Conservation (phyloP, 1,140 invertebrate genomes). For the Drosophila nigromelanica region DNA sequence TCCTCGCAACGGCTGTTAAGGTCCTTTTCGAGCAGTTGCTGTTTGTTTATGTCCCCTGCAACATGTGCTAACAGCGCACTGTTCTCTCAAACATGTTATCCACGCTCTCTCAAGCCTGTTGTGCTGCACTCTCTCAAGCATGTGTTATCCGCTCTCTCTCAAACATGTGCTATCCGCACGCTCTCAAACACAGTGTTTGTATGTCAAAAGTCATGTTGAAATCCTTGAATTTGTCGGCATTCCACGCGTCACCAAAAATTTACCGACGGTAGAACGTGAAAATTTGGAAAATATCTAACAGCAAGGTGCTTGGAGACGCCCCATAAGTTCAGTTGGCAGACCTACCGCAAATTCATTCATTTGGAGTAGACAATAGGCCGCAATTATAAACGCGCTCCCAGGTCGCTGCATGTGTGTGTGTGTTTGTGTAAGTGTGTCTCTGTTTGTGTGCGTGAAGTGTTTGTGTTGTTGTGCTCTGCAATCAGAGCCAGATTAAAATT, state of each 20-base stretch:
- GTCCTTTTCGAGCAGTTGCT: background rate
- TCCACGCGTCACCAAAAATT: background rate
- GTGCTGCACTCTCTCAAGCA: slow-evolving; percentile 9
- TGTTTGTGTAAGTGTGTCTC: slow-evolving; percentile 2
- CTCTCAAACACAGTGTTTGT: slow-evolving; percentile 8
- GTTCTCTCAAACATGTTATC: slow-evolving; percentile 11
- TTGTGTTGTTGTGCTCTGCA: slow-evolving; percentile 11
- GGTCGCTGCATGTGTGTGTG: slow-evolving; percentile 8
- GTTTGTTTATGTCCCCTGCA: slow-evolving; percentile 14
- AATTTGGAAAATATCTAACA: slow-evolving; percentile 19
- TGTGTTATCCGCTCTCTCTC: background rate
- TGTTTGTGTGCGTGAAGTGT: slow-evolving; percentile 8
- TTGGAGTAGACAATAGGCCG: slow-evolving; percentile 71
- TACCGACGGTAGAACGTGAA: slow-evolving; percentile 38
- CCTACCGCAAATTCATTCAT: slow-evolving; percentile 72
- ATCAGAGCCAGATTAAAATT: slow-evolving; percentile 24
- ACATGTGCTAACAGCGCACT: background rate
- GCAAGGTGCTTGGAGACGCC: slow-evolving; percentile 12
- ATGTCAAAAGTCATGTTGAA: slow-evolving; percentile 2
- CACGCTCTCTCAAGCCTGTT: slow-evolving; percentile 7
- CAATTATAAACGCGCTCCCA: slow-evolving; percentile 62
- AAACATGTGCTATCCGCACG: slow-evolving; percentile 17
- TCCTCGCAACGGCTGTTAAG: background rate
- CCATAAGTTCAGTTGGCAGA: slow-evolving; percentile 17
- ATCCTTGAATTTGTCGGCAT: slow-evolving; percentile 4